Evolutionary conservation across 2,888 invertebrate species (phyloP).

Genomic region (Campopleginae sp.): DNA sequence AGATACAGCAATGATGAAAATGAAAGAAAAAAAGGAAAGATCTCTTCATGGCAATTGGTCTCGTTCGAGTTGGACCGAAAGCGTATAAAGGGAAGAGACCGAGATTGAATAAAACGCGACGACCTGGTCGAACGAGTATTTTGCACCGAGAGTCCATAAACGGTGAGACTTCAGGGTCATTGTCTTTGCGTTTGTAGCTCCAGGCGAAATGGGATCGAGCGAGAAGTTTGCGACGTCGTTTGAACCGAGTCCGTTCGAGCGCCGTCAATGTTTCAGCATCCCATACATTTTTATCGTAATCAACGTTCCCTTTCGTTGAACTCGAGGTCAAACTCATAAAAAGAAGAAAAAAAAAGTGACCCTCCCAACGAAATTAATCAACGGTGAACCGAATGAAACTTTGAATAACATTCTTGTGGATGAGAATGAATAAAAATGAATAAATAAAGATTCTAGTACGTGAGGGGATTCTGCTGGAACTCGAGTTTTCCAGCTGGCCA

Average conservation of each 20-base stretch:
- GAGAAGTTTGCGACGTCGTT: conserved; percentile 8
- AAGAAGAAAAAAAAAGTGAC: neutral
- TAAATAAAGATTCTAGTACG: too few relatives aligned
- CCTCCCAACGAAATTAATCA: neutral
- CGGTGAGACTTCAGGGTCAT: conserved; percentile 70
- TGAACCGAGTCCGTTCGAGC: neutral
- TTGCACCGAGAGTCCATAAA: conserved; percentile 69
- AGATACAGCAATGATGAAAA: neutral
- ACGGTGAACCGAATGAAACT: neutral
- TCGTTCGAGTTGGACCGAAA: conserved; percentile 16
- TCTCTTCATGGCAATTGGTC: conserved; percentile 8
- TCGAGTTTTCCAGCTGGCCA: conserved; percentile 47
- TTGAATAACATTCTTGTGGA: neutral
- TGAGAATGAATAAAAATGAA: neutral
- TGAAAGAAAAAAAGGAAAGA: neutral
- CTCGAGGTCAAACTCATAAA: neutral
- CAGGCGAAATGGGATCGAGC: conserved; percentile 29
- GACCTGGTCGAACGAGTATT: conserved; percentile 52
- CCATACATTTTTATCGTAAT: neutral
- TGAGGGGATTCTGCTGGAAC: too few relatives aligned
- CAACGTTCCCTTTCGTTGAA: neutral
- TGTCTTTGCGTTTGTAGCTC: conserved; percentile 67
- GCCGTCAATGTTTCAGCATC: conserved; percentile 1
- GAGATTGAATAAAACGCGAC: conserved; percentile 51
- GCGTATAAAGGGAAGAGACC: conserved; percentile 30